phyloP scores from a whole-genome alignment of 2,888 invertebrate genomes.

The Labia minor region DNA sequence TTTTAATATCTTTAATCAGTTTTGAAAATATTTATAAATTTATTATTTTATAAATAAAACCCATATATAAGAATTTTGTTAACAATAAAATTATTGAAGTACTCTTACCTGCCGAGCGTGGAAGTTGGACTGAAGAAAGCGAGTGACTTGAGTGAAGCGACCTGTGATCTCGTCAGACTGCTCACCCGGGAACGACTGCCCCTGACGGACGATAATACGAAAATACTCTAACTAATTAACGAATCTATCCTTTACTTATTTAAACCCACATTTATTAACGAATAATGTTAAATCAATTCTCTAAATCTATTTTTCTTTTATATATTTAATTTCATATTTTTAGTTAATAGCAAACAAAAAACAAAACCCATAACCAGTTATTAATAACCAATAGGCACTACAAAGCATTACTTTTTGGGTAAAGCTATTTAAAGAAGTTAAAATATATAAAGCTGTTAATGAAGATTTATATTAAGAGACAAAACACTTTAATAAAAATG shows the following conservation, averaged over 20 bases:
- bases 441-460: neutral
- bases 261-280: neutral
- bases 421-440: neutral
- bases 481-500: neutral
- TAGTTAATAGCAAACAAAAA: slow-evolving; percentile 2
- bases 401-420: neutral
- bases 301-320: neutral
- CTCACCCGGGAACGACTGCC: slow-evolving; percentile 44
- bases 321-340: neutral
- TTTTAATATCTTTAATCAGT: neutral
- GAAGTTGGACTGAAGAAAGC: slow-evolving; percentile 34
- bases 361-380: slow-evolving; percentile 5
- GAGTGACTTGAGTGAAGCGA: slow-evolving; percentile 44
- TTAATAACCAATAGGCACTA: neutral
- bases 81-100: neutral
- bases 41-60: neutral
- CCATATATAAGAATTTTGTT: neutral
- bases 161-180: slow-evolving; percentile 46
- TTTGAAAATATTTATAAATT: neutral
- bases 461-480: neutral
- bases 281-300: too few species aligned
- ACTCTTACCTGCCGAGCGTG: slow-evolving; percentile 37
- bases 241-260: neutral
- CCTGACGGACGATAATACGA: slow-evolving; percentile 24
- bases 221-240: neutral